Evolutionary conservation across 2,888 invertebrate species (phyloP).

Genomic region (Synanthedon formicaeformis): DNA sequence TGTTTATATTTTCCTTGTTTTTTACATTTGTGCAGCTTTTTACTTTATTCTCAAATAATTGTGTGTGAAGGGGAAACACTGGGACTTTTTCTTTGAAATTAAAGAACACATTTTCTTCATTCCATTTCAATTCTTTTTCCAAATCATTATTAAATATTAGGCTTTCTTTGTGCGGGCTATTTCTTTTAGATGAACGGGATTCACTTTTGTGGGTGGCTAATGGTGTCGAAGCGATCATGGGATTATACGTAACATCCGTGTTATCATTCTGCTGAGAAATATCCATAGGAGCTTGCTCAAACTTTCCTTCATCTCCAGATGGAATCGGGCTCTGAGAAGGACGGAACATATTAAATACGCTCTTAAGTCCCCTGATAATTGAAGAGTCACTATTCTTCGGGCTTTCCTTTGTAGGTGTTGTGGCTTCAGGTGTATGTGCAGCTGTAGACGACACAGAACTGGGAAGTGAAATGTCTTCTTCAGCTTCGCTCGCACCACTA

Average conservation of each 20-base stretch:
- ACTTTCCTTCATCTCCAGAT: constrained; percentile 18
- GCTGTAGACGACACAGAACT: constrained; percentile 46
- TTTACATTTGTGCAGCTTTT: constrained; percentile 5
- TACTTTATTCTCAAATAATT: constrained; percentile 2
- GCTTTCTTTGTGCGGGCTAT: constrained; percentile 50
- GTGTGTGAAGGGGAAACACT: constrained; percentile 22
- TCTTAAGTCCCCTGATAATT: constrained; percentile 55
- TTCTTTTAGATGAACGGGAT: constrained; percentile 28
- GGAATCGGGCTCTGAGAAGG: constrained; percentile 56
- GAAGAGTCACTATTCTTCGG: constrained; percentile 44
- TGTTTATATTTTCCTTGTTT: constrained; percentile 12
- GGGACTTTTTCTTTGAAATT: constrained; percentile 55
- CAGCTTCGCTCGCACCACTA: constrained; percentile 24
- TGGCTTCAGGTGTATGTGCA: constrained; percentile 47
- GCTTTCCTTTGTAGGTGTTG: constrained; percentile 51
- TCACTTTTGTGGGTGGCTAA: constrained; percentile 27
- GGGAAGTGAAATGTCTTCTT: constrained; percentile 41
- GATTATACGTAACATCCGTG: constrained; percentile 3
- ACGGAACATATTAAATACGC: constrained; percentile 55
- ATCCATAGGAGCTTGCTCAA: constrained; percentile 8
- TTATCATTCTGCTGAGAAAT: constrained; percentile 3
- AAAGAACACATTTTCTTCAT: constrained; percentile 50
- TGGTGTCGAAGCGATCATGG: constrained; percentile 42
- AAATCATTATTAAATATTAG: constrained; percentile 53
- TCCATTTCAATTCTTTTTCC: constrained; percentile 55